These are phyloP conservation scores for Drosophila emarginata DNA, from an alignment of 2,888 invertebrate genomes.

Conservation along the genomic window DNA sequence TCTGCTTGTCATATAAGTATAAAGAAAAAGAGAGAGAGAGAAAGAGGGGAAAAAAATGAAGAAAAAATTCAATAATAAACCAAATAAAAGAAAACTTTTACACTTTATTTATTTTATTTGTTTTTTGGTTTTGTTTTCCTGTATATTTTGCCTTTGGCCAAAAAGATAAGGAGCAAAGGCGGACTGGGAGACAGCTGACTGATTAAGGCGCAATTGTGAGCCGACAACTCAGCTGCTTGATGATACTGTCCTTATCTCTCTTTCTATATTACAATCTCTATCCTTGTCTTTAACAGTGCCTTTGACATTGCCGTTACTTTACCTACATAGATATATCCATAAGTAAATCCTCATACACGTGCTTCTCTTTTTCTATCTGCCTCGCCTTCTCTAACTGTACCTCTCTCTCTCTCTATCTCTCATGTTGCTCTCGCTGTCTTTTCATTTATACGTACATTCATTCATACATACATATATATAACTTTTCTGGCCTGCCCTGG, in stretches of 20 bases:
- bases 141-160: background rate
- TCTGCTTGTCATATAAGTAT: background rate
- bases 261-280: background rate
- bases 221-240: constrained; percentile 32
- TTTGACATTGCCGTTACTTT: constrained; percentile 16
- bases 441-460: too few species aligned
- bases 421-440: background rate
- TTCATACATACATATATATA: too few species aligned
- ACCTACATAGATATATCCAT: background rate
- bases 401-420: background rate
- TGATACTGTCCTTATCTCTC: constrained; percentile 23
- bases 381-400: background rate
- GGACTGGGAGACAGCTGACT: constrained; percentile 42
- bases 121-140: background rate
- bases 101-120: constrained; percentile 33
- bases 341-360: constrained; percentile 32
- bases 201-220: constrained; percentile 59
- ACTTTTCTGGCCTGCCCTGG: constrained; percentile 16
- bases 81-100: constrained; percentile 30
- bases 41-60: background rate
- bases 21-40: background rate
- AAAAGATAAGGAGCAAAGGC: background rate
- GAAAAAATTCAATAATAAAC: constrained; percentile 24
- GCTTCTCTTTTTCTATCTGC: background rate
- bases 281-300: background rate